Base-by-base conservation (phyloP, 1,140 invertebrate genomes). In the Aradophagus sp. region DNA sequence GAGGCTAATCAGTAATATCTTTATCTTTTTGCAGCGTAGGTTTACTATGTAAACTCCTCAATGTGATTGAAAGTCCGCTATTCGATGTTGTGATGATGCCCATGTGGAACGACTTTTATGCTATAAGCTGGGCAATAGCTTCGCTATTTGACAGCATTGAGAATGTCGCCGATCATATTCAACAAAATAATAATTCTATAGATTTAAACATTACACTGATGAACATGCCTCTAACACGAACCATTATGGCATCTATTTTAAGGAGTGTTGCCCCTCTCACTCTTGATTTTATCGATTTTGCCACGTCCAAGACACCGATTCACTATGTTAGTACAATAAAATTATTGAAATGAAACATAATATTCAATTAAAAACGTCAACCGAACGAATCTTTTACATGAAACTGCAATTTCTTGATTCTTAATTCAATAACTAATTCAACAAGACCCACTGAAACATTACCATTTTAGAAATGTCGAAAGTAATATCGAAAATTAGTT, bases 11-110 rank as follows among this genome's bases (percentile, higher is more conserved):
- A 38, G 17, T 65, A 31, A 75, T 62, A 45, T 62, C 39, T 50
- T 7, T 12, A 42, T 77, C 47, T 75, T 72, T 80, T 75, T 82
- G 73, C 77, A 83, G 81, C 77, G 75, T 84, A 77, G 82, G 81
- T 66, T 52, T 77, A 19, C 32, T 82, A 41, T 84, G 81, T 55
- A 83, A 80, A 59, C 3, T 82, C 1, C 80, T 84, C 26, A 56
- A 67, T 26, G 16, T 84, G 12, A 73, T 75, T 35, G 79, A 84
- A 53, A 81, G 75, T 44, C 77, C 77, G 10, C 20, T 83, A 0
- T 83, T 84, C 45, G 42, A 74, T 17, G 72, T 80, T 7, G 71
- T 68, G 10, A 10, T 34, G 10, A 75, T 67, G 44, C 8, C 23
- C 7, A 58, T 11, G 8, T 82, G 80, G 80, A 73, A 59, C 26